Percentiles rank a stretch among this genome's conserved stretches.
phyloP scores from a whole-genome alignment of 1,140 invertebrate genomes.

The Drosophila navojoa region DNA sequence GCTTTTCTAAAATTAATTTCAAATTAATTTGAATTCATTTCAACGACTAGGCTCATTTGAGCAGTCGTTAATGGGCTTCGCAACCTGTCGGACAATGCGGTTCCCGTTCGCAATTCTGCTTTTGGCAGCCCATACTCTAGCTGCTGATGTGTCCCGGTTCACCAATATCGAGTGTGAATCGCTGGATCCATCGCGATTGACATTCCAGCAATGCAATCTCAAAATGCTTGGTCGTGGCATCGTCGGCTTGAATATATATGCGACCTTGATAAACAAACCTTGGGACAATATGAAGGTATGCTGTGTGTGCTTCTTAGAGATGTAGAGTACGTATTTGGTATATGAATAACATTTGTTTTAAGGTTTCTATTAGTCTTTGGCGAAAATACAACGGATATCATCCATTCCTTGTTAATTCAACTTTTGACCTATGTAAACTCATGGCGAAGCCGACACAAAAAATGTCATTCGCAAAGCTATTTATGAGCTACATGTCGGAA shows the following conservation, averaged over 20 bases:
- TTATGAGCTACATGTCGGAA: background rate
- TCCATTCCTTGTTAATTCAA: slow-evolving; percentile 39
- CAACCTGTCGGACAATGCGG: slow-evolving; percentile 9
- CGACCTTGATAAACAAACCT: slow-evolving; percentile 4
- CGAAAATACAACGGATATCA: slow-evolving; percentile 36
- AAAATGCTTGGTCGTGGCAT: slow-evolving; percentile 17
- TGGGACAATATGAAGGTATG: slow-evolving; percentile 28
- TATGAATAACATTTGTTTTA: background rate
- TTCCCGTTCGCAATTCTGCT: background rate
- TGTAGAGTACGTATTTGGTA: no score
- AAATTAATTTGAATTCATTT: no score
- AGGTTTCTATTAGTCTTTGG: slow-evolving; percentile 19
- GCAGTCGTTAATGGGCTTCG: background rate
- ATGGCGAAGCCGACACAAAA: background rate
- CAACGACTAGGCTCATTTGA: no score
- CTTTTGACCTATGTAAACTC: slow-evolving; percentile 34
- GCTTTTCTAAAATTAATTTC: no score
- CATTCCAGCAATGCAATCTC: slow-evolving; percentile 23
- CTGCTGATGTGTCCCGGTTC: background rate
- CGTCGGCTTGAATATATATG: slow-evolving; percentile 23
- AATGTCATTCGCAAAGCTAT: slow-evolving; percentile 16
- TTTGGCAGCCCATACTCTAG: background rate
- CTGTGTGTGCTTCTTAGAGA: no score
- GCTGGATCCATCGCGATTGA: slow-evolving; percentile 13
- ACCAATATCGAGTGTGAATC: slow-evolving; percentile 34